These are phyloP conservation scores for Malthinus seriepunctatus DNA, from an alignment of 2,888 invertebrate species.

Conservation along the genomic window DNA sequence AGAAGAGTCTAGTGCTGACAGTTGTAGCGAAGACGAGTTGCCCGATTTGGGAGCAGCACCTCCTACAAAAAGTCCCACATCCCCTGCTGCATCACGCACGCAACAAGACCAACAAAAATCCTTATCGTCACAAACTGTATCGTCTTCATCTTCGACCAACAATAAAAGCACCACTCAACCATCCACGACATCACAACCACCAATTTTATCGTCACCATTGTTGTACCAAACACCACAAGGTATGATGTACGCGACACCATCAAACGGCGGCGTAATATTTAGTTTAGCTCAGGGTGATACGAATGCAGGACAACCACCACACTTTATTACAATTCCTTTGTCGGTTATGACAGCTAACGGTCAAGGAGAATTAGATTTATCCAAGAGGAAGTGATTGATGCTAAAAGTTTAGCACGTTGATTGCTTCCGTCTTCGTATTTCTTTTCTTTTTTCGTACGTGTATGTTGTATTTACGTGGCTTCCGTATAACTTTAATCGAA, in stretches of 20 bases:
- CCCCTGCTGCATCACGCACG: constrained; percentile 15
- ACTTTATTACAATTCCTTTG: constrained; percentile 73
- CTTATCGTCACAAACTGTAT: constrained; percentile 8
- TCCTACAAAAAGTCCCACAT: constrained; percentile 25
- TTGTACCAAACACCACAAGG: constrained; percentile 56
- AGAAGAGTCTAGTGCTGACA: constrained; percentile 49
- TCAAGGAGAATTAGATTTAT: constrained; percentile 37
- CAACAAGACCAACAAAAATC: constrained; percentile 18
- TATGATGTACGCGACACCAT: constrained; percentile 56
- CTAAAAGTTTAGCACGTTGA: constrained; percentile 33
- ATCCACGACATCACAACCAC: constrained; percentile 32
- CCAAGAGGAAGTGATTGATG: constrained; percentile 40
- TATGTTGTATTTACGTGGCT: constrained; percentile 29
- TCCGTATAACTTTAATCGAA: constrained; percentile 18
- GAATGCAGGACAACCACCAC: constrained; percentile 55
- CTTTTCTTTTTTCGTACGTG: constrained; percentile 20
- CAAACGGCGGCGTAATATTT: constrained; percentile 55
- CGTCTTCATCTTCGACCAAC: constrained; percentile 26
- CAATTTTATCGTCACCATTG: constrained; percentile 39
- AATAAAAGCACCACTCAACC: constrained; percentile 11
- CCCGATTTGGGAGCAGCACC: constrained; percentile 19
- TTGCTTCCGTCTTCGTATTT: constrained; percentile 19
- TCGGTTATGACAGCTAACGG: constrained; percentile 62
- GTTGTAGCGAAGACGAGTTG: constrained; percentile 48
- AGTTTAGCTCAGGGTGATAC: constrained; percentile 50